A percentile compares a stretch with the other conserved stretches of the same genome.
Conservation (phyloP, 2,797 vertebrate genomes). For the Urocyon cinereoargenteus region DNA sequence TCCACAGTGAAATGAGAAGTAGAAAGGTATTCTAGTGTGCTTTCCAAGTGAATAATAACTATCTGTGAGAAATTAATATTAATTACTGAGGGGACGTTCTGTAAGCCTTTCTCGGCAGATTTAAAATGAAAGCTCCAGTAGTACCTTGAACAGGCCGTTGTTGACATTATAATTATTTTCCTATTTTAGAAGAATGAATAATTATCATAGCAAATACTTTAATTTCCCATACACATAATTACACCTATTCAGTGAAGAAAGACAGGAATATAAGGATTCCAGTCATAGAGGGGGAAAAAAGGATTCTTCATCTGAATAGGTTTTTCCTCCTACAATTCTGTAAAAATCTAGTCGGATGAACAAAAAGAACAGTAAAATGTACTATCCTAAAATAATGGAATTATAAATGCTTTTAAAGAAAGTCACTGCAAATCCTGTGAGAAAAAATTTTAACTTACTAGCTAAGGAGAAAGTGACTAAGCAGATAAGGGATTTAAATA, state of each 20-base stretch:
- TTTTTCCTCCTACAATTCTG: slow-evolving; percentile 24
- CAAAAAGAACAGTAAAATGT: slow-evolving; percentile 23
- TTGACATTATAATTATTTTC: slow-evolving; percentile 79
- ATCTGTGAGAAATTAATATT: slow-evolving; percentile 84
- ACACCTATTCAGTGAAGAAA: slow-evolving; percentile 67
- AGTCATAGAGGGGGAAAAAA: neutral
- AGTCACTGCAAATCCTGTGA: neutral
- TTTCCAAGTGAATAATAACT: slow-evolving; percentile 82
- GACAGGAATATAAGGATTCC: slow-evolving; percentile 61
- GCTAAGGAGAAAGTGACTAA: neutral
- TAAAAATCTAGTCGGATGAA: slow-evolving; percentile 21
- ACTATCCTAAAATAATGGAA: neutral
- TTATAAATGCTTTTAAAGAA: slow-evolving; percentile 38
- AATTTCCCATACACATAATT: slow-evolving; percentile 74
- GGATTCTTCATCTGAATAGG: slow-evolving; percentile 53
- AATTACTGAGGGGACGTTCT: slow-evolving; percentile 70
- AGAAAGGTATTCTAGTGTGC: slow-evolving; percentile 73
- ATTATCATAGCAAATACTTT: slow-evolving; percentile 73
- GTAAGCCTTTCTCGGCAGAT: slow-evolving; percentile 80
- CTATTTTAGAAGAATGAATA: slow-evolving; percentile 77
- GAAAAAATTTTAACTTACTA: slow-evolving; percentile 28
- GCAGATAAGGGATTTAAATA: neutral
- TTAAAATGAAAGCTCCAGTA: slow-evolving; percentile 72
- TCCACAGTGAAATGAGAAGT: slow-evolving; percentile 10
- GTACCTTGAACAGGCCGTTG: slow-evolving; percentile 75